These are phyloP conservation scores for Brachyistius frenatus DNA, from an alignment of 2,113 vertebrate genomes.

Conservation along the genomic window DNA sequence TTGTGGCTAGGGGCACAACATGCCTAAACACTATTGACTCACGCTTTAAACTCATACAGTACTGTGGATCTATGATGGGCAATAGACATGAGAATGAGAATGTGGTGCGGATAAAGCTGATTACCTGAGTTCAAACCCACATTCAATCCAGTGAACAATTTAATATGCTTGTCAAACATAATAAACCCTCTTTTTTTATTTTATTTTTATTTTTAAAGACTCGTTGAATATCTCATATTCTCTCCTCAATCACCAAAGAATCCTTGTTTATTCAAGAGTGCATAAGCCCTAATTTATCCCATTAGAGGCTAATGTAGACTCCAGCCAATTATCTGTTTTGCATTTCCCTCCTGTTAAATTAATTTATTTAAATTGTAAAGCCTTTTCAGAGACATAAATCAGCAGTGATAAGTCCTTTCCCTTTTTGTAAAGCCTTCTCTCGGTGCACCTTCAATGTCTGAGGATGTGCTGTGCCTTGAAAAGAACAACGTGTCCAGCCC, in stretches of 20 bases:
- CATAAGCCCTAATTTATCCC: background rate
- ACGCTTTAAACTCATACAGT: constrained; percentile 6
- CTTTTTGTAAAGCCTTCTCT: background rate
- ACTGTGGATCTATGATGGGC: constrained; percentile 16
- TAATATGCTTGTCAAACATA: constrained; percentile 22
- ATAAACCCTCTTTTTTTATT: constrained; percentile 5
- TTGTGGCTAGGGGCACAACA: background rate
- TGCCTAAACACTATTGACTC: constrained; percentile 4
- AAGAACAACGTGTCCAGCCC: constrained; percentile 14
- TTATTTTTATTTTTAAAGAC: background rate
- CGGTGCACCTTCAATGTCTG: background rate
- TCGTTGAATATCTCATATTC: background rate
- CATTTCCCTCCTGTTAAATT: constrained; percentile 17
- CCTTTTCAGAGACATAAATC: background rate
- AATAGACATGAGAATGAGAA: constrained; percentile 57
- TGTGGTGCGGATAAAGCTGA: background rate
- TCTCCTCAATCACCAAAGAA: background rate
- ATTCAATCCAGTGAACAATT: constrained; percentile 33
- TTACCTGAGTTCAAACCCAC: constrained; percentile 28
- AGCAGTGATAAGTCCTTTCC: background rate
- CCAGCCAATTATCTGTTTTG: constrained; percentile 22
- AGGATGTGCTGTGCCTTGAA: background rate
- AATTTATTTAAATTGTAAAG: background rate
- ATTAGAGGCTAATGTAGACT: background rate
- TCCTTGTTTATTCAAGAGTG: constrained; percentile 14